Base-by-base conservation (phyloP, 2,113 vertebrate genomes). In the Poeciliopsis prolifica region DNA sequence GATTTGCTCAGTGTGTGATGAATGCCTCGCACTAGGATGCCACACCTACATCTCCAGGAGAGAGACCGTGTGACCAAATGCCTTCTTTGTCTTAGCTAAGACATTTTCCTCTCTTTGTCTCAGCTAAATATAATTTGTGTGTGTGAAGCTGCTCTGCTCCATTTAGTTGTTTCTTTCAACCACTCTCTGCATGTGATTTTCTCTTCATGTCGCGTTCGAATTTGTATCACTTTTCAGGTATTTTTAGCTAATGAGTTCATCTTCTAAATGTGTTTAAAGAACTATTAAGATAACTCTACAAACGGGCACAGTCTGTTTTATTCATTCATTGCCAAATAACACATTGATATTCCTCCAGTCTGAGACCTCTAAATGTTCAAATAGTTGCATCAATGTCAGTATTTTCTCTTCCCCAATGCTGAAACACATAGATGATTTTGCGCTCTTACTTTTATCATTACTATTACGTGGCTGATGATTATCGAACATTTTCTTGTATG, bases 31-130 rank as follows among this genome's bases (percentile, higher is more conserved):
- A 68, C 35, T 77, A 75, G 68, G 42, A 72, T 61, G 35, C 24
- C 37, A 61, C 61, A 30, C 17, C 70, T 37, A 69, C 62, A 28
- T 64, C 64, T 72, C 51, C 48, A 48, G 10, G 65, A 66, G 60
- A 79, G 68, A 19, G 58, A 66, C 13, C 44, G 74, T 74, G 75
- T 54, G 66, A 69, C 67, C 65, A 65, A 73, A 81, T 66, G 61
- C 72, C 44, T 61, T 48, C 26, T 72, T 75, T 72, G 64, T 31
- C 30, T 31, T 4, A 30, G 30, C 30, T 30, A 2, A 30, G 30
- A 30, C 22, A 29, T 48, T 29, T 70, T 75, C 19, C 12, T 60
- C 72, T 13, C 30, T 44, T 72, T 77, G 35, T 62, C 51, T 86
- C 68, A 48, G 68, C 66, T 31, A 72, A 75, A 65, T 71, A 61